These are phyloP conservation scores for Zoanthus sansibaricus DNA, from an alignment of 92 coral and sea anemone species.

Conservation along the genomic window DNA sequence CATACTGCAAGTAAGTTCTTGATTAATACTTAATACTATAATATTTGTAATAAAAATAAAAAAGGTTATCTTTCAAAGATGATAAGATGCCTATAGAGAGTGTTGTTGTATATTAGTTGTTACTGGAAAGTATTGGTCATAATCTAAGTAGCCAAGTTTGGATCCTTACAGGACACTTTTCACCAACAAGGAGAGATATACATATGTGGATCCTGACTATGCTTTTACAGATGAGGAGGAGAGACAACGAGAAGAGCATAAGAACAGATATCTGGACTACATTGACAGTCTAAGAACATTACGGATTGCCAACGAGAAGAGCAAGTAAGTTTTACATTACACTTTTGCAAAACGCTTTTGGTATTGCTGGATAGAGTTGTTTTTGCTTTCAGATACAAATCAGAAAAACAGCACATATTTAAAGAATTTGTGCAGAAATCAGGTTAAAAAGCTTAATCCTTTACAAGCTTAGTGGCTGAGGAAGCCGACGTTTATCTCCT, in stretches of 20 bases:
- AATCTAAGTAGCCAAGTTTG: background rate
- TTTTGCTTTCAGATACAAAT: background rate
- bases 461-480: no score
- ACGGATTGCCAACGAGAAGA: slow-evolving; percentile 69
- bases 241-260: slow-evolving; percentile 72
- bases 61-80: no score
- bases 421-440: no score
- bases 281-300: slow-evolving; percentile 73
- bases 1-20: no score
- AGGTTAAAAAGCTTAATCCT: no score
- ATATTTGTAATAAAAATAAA: no score
- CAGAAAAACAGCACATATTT: no score
- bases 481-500: no score
- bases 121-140: no score
- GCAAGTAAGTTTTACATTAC: slow-evolving; percentile 61
- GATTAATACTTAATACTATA: no score
- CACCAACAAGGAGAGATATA: slow-evolving; percentile 88
- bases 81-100: no score
- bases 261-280: slow-evolving; percentile 79
- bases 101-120: no score
- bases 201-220: slow-evolving; percentile 95
- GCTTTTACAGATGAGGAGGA: slow-evolving; percentile 92
- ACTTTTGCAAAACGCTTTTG: background rate
- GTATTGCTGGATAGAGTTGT: background rate
- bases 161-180: slow-evolving; percentile 73